Conservation (phyloP, 2,888 invertebrate species). For the Cheilosia urbana region DNA sequence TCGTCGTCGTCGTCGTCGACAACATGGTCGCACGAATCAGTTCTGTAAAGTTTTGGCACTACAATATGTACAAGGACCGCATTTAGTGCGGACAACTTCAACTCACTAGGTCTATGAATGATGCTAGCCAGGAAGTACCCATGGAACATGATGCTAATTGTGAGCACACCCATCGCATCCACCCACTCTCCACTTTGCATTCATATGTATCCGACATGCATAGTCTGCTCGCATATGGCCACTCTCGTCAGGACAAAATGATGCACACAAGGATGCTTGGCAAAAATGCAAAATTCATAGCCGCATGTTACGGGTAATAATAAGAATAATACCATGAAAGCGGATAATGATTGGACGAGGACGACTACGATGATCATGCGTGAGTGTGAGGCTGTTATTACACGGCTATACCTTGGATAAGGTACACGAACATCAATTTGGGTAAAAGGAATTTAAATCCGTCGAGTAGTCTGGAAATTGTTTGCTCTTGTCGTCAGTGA, state of each 20-base stretch:
- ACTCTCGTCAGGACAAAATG: conserved; percentile 25
- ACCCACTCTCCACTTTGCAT: conserved; percentile 14
- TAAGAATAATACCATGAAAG: conserved; percentile 33
- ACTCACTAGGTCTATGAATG: conserved; percentile 17
- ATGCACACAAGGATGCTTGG: conserved; percentile 27
- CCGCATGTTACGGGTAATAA: conserved; percentile 32
- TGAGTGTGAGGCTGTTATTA: background rate
- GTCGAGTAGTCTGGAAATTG: background rate
- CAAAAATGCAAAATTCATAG: conserved; percentile 40
- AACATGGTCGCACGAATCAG: conserved; percentile 36
- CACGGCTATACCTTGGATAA: background rate
- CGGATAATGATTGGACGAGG: conserved; percentile 9
- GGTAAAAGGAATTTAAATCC: background rate
- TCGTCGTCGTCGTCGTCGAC: conserved; percentile 9
- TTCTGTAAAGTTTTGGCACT: conserved; percentile 43
- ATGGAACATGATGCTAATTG: conserved; percentile 30
- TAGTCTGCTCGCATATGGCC: background rate
- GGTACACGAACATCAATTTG: background rate
- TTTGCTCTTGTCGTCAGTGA: conserved; percentile 5
- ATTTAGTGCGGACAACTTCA: conserved; percentile 31
- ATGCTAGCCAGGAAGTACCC: conserved; percentile 11
- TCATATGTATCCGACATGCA: conserved; percentile 28
- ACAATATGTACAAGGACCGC: conserved; percentile 30
- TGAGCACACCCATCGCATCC: background rate
- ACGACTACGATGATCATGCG: background rate